These are phyloP conservation scores for Pseudolycoriella hygida DNA, from an alignment of 2,888 invertebrate genomes.

Conservation along the genomic window DNA sequence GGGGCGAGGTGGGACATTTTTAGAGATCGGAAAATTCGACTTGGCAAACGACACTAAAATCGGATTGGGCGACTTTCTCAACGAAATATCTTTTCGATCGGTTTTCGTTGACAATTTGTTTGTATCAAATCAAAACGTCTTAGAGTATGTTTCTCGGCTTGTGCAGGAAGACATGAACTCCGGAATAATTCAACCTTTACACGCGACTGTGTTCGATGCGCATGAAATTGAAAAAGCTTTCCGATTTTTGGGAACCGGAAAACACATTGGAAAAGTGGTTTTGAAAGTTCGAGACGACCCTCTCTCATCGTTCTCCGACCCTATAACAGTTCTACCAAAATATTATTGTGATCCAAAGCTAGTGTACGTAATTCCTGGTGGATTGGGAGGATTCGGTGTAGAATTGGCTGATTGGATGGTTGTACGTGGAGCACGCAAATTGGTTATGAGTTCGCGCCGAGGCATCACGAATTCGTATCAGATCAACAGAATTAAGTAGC, in stretches of 20 bases:
- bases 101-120: constrained; percentile 57
- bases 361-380: constrained; percentile 49
- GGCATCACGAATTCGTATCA: constrained; percentile 75
- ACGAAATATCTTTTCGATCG: constrained; percentile 58
- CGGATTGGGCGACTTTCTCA: constrained; percentile 49
- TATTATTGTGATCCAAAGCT: constrained; percentile 20
- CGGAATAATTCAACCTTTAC: constrained; percentile 52
- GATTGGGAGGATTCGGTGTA: constrained; percentile 83
- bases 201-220: constrained; percentile 40
- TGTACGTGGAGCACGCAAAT: constrained; percentile 56
- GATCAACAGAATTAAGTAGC: constrained; percentile 44
- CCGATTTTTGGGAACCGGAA: constrained; percentile 43
- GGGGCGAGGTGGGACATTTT: constrained; percentile 44
- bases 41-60: constrained; percentile 45
- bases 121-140: constrained; percentile 27
- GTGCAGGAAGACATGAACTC: constrained; percentile 44
- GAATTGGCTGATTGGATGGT: constrained; percentile 79
- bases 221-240: constrained; percentile 56
- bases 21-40: constrained; percentile 80
- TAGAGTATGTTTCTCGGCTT: constrained; percentile 19
- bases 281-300: constrained; percentile 23
- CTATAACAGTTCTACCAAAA: constrained; percentile 19
- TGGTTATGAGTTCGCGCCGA: constrained; percentile 64
- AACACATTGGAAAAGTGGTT: constrained; percentile 65
- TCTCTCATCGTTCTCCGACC: constrained; percentile 16